Percentiles rank a stretch among this genome's conserved stretches.
Evolutionary conservation across 2,797 vertebrate genomes (phyloP).

Genomic region (Micropoecilia bifurca): DNA sequence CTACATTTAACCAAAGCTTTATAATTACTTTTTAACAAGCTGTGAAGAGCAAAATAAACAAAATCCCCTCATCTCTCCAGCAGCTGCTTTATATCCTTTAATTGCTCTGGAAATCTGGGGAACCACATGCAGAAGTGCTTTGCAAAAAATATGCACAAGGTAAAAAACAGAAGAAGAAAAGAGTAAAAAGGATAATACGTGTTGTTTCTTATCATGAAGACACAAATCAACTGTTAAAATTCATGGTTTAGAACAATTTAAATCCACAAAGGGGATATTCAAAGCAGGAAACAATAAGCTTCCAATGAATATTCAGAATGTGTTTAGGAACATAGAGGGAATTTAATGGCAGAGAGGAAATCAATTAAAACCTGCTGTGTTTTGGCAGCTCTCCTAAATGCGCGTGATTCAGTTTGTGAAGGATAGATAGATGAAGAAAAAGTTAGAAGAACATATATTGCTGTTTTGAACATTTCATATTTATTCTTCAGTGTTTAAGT

Average conservation of each 20-base stretch:
- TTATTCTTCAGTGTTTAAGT: not conserved
- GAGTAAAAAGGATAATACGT: not conserved
- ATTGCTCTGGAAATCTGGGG: constrained; percentile 44
- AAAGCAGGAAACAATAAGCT: constrained; percentile 2
- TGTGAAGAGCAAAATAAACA: constrained; percentile 55
- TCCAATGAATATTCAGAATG: not conserved
- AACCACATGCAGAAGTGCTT: not conserved
- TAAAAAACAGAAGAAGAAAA: not conserved
- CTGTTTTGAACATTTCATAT: not conserved
- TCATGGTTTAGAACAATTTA: not conserved
- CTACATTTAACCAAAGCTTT: constrained; percentile 31
- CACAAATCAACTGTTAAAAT: not conserved
- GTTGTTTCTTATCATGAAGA: not conserved
- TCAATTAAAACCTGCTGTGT: not conserved
- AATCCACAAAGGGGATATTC: not conserved
- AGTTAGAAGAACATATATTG: not conserved
- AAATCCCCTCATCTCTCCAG: constrained; percentile 46
- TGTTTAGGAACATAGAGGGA: not conserved
- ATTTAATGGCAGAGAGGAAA: not conserved
- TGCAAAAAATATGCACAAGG: not conserved
- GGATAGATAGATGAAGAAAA: not conserved
- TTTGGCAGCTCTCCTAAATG: not conserved
- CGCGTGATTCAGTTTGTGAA: not conserved
- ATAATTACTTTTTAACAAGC: constrained; percentile 66
- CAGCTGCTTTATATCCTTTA: constrained; percentile 54